Evolutionary conservation across 2,113 vertebrate species (phyloP).

Genomic region (Struthio camelus): DNA sequence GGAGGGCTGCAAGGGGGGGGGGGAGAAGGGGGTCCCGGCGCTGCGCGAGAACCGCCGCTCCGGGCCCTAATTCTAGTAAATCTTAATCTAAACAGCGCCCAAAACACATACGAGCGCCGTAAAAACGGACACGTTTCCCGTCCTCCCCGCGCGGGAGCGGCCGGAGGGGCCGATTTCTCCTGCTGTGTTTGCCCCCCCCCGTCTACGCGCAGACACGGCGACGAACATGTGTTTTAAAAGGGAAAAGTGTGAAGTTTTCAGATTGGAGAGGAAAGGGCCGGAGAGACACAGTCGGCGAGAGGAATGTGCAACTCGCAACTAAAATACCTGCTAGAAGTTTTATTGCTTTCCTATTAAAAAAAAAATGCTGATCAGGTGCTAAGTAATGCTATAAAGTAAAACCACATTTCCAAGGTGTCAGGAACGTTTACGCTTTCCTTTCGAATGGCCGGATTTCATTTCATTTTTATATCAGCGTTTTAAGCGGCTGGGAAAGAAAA

Average conservation of each 20-base stretch:
- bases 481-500: constrained; percentile 26
- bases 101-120: not conserved
- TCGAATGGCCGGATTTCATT: constrained; percentile 51
- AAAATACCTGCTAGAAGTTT: constrained; percentile 70
- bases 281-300: not conserved
- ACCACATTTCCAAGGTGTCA: constrained; percentile 78
- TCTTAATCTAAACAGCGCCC: constrained; percentile 2
- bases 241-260: constrained; percentile 80
- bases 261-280: constrained; percentile 39
- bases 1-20: too few relatives aligned
- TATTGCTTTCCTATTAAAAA: constrained; percentile 62
- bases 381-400: constrained; percentile 79
- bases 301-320: constrained; percentile 33
- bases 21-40: not conserved
- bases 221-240: constrained; percentile 81
- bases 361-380: constrained; percentile 76
- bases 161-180: not conserved
- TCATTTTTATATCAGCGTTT: constrained; percentile 5
- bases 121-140: not conserved
- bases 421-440: constrained; percentile 68
- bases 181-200: not conserved
- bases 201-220: not conserved
- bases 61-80: not conserved
- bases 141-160: not conserved
- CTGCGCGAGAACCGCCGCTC: not conserved